Percentiles rank a stretch among this genome's conserved stretches.
phyloP scores from a whole-genome alignment of 2,888 invertebrate species.

The Himalopsyche japonica region DNA sequence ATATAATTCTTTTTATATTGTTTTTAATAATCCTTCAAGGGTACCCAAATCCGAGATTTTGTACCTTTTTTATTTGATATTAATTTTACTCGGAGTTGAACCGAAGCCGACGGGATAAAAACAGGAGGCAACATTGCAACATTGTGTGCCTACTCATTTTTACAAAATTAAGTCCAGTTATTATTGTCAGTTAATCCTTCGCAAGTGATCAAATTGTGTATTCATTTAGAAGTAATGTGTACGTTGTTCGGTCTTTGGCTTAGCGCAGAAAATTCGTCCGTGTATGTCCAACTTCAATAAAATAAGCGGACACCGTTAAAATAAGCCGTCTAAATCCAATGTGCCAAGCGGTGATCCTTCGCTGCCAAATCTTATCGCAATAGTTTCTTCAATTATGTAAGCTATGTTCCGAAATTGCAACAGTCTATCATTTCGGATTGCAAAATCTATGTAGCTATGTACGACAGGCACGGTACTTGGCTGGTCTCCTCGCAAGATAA shows the following conservation, averaged over 20 bases:
- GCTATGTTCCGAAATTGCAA: background rate
- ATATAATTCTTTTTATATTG: too few species aligned
- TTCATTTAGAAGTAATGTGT: too few species aligned
- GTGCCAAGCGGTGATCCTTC: background rate
- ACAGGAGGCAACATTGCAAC: too few species aligned
- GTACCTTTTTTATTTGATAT: too few species aligned
- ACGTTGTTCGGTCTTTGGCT: background rate
- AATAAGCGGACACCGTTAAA: background rate
- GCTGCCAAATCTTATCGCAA: background rate
- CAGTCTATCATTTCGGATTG: background rate
- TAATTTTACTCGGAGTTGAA: too few species aligned
- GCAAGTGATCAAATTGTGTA: too few species aligned
- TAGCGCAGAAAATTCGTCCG: background rate
- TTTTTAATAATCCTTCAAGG: too few species aligned
- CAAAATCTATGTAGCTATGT: background rate
- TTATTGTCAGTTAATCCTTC: too few species aligned
- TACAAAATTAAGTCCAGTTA: too few species aligned
- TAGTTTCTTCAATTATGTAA: background rate
- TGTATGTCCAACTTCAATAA: background rate
- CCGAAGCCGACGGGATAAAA: too few species aligned
- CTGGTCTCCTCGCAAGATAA: background rate
- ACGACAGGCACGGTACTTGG: background rate
- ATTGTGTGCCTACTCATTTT: too few species aligned
- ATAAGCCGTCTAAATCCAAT: background rate
- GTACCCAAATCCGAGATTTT: too few species aligned